Evolutionary conservation across 2,113 vertebrate species (phyloP).

Genomic region (Caloenas nicobarica): DNA sequence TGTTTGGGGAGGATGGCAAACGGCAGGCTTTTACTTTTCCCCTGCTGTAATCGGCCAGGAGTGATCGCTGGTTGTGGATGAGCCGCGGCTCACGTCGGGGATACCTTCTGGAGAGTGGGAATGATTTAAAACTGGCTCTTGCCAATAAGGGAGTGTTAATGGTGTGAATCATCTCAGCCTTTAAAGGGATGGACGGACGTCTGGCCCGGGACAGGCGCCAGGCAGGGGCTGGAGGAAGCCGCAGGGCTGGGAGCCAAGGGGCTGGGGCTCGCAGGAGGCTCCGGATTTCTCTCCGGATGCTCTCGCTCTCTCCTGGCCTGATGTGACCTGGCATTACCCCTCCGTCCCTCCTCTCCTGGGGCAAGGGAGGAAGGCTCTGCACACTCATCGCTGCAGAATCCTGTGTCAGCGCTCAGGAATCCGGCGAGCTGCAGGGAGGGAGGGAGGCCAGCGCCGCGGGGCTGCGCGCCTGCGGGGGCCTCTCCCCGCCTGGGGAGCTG

Average conservation of each 20-base stretch:
- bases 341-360: neutral
- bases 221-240: neutral
- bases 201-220: neutral
- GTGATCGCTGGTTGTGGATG: neutral
- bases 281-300: neutral
- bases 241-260: neutral
- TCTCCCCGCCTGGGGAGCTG: neutral
- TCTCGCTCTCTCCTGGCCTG: neutral
- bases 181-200: neutral
- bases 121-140: neutral
- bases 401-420: conserved; percentile 80
- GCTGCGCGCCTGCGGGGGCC: conserved; percentile 42
- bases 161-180: conserved; percentile 14
- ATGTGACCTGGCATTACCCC: neutral
- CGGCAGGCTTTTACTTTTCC: neutral
- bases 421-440: conserved; percentile 40
- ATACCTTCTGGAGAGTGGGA: conserved; percentile 27
- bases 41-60: conserved; percentile 22
- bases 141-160: neutral
- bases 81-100: conserved; percentile 10
- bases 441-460: conserved; percentile 41
- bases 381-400: conserved; percentile 46
- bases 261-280: neutral
- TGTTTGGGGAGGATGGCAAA: neutral
- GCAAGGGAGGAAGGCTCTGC: conserved; percentile 26